phyloP scores from a whole-genome alignment of 2,113 vertebrate species.

The Rhombomys opimus region DNA sequence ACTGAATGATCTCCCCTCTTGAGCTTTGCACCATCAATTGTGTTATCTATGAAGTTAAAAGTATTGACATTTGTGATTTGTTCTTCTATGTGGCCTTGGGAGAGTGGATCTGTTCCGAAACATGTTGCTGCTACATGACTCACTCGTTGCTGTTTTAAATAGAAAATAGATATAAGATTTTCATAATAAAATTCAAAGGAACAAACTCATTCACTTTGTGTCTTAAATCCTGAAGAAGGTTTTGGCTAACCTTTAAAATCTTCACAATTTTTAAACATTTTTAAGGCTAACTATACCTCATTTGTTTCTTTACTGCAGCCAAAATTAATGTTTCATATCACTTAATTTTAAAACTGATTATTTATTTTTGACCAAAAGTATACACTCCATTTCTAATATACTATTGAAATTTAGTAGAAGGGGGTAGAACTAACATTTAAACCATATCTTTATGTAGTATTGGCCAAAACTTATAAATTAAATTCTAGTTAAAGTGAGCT shows the following conservation, averaged over 20 bases:
- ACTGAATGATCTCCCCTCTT: neutral
- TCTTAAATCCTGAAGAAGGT: constrained; percentile 49
- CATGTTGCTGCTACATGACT: neutral
- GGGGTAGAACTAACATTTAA: constrained; percentile 11
- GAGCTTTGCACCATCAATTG: constrained; percentile 3
- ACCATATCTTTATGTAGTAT: neutral
- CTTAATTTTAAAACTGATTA: constrained; percentile 44
- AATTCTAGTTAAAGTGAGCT: constrained; percentile 25
- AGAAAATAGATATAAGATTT: constrained; percentile 47
- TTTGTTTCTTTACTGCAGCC: constrained; percentile 41
- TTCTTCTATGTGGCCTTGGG: constrained; percentile 31
- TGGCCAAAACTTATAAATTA: neutral
- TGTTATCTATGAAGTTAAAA: neutral
- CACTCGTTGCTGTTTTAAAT: constrained; percentile 25
- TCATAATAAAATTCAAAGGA: constrained; percentile 49
- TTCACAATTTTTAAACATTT: constrained; percentile 52
- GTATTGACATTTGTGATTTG: neutral
- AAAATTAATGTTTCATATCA: constrained; percentile 43
- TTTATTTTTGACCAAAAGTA: constrained; percentile 17
- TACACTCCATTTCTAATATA: neutral
- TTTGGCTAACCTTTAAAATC: constrained; percentile 31
- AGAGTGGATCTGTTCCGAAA: constrained; percentile 35
- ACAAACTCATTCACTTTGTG: constrained; percentile 44
- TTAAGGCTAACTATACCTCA: constrained; percentile 22
- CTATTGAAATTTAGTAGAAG: constrained; percentile 15